Conservation (phyloP, 2,113 vertebrate species). For the Chaetodon trifascialis region DNA sequence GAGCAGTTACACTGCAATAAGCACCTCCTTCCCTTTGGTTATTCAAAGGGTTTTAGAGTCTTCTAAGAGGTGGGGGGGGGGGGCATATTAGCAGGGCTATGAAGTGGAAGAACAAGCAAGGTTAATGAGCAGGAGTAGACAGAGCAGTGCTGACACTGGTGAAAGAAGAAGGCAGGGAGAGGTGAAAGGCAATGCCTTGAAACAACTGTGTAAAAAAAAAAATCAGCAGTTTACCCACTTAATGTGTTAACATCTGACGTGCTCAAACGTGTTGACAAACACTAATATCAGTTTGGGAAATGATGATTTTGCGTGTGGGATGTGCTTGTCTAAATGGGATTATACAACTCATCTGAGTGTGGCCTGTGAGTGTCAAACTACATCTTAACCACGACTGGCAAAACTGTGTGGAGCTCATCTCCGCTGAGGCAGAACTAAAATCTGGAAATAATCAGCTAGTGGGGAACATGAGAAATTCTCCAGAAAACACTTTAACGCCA, state of each 20-base stretch:
- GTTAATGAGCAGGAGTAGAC: slow-evolving; percentile 86
- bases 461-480: slow-evolving; percentile 95
- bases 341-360: slow-evolving; percentile 78
- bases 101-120: slow-evolving; percentile 86
- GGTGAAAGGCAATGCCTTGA: slow-evolving; percentile 58
- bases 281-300: slow-evolving; percentile 47
- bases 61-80: slow-evolving; percentile 54
- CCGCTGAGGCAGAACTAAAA: slow-evolving; percentile 96
- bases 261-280: slow-evolving; percentile 43
- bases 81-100: slow-evolving; percentile 78
- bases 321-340: slow-evolving; percentile 69
- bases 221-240: neutral
- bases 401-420: slow-evolving; percentile 91
- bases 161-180: slow-evolving; percentile 72
- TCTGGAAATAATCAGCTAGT: slow-evolving; percentile 99
- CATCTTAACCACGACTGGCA: slow-evolving; percentile 90
- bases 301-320: slow-evolving; percentile 55
- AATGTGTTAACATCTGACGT: neutral
- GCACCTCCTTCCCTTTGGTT: slow-evolving; percentile 63
- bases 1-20: slow-evolving; percentile 66
- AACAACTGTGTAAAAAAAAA: slow-evolving; percentile 48
- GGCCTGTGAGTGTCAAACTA: slow-evolving; percentile 82
- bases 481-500: slow-evolving; percentile 94
- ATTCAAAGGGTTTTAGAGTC: slow-evolving; percentile 73
- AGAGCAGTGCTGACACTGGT: slow-evolving; percentile 80